Base-by-base conservation (phyloP, 2,888 invertebrate species). In the Lasioglossum morio region DNA sequence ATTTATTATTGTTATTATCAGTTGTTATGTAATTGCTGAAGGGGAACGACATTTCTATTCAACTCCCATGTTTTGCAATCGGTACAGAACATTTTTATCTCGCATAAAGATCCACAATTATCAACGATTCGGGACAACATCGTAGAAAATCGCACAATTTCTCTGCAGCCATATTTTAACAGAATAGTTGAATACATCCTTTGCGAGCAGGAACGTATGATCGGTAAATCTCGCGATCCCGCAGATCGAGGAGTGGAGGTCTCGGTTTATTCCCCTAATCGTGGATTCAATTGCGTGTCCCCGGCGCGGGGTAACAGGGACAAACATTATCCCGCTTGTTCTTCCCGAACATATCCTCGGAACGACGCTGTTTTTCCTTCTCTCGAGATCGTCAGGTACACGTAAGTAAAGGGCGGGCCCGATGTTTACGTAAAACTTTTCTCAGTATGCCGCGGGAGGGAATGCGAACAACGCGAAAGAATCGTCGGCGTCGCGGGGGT, bases 401-500 rank as follows among this genome's bases (percentile, higher is more conserved):
- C 63, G 83, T 72, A 78, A 79, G 82, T 84, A 82, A 77, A 82
- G 84, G 77, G 75, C 80, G 87, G 81, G 73, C 80, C 87, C 79
- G 81, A 87, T 89, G 87, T 89, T 89, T 89, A 86, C 87, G 87
- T 85, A 66, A 86, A 89, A 89, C 80, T 87, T 89, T 85, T 84
- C 78, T 66, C 79, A 63, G 77, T 63, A 77, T 66, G 84, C 74
- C 83, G 60, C 66, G 72, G 53, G 77, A 40, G 82, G 81, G 79
- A 83, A 87, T 40, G 83, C 48, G 70, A 72, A 77, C 72, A 77
- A 77, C 37, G 48, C 23, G 46, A 69, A 84, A 81, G 48, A 70
- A 57, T 60, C 66, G 48, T 66, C 19, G 53, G 23, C 53, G 23
- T 8, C 23, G 53, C 23, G 53, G 53, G 66, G 34, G 34, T 30